phyloP scores from a whole-genome alignment of 2,113 vertebrate genomes.

The Tragelaphus scriptus region DNA sequence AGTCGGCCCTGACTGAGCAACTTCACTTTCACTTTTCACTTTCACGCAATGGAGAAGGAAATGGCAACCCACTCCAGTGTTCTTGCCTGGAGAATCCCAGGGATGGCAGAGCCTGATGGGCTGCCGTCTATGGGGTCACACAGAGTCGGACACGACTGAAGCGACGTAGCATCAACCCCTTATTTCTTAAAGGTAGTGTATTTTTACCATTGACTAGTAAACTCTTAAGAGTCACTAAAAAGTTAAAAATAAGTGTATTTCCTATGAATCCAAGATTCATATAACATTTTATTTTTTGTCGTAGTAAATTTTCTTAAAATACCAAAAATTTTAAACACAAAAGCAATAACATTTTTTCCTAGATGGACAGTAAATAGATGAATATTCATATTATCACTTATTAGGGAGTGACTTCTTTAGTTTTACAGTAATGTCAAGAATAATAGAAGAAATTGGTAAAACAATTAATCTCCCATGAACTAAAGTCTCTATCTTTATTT shows the following conservation, averaged over 20 bases:
- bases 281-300: not conserved
- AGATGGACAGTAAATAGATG: not conserved
- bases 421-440: not conserved
- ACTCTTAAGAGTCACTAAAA: not conserved
- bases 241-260: not conserved
- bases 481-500: not conserved
- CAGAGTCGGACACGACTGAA: too few species aligned
- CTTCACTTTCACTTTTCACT: too few species aligned
- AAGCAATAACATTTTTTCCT: not conserved
- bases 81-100: too few species aligned
- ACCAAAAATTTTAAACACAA: not conserved
- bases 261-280: not conserved
- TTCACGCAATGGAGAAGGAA: too few species aligned
- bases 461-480: not conserved
- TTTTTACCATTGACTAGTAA: not conserved
- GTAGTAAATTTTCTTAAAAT: not conserved
- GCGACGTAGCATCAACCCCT: not conserved
- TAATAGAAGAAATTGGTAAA: not conserved
- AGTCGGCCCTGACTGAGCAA: too few species aligned
- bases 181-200: not conserved
- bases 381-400: not conserved
- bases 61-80: too few species aligned
- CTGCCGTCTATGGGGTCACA: too few species aligned
- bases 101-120: too few species aligned
- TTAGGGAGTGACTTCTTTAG: not conserved